Base-by-base conservation (phyloP, 2,888 invertebrate species). In the Sclerodermus sp. region DNA sequence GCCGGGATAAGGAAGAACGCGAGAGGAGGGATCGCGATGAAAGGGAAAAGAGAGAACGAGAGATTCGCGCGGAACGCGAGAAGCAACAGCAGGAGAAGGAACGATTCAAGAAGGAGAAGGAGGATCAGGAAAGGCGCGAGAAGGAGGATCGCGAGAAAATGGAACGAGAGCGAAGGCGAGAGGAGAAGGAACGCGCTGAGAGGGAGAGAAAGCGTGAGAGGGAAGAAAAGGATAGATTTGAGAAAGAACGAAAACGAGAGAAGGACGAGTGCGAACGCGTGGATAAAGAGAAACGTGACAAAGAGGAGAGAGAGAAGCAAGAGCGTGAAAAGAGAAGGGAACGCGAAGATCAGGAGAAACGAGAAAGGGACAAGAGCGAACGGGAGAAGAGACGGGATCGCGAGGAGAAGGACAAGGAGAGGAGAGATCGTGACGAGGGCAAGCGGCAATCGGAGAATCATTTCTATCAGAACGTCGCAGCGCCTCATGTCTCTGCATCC, bases 61-160 rank as follows among this genome's bases (percentile, higher is more conserved):
- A 71, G 48, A 48, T 58, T 41, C 54, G 62, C 17, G 41, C 60
- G 48, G 65, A 78, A 55, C 68, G 73, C 49, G 73, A 78, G 56
- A 64, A 73, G 18, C 66, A 65, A 34, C 72, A 74, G 51, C 66
- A 65, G 36, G 73, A 74, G 51, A 72, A 69, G 47, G 68, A 67
- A 51, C 60, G 72, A n/a, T 51, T 67, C 29, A 68, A 68, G 66
- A 81, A 82, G 64, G 71, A 76, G 53, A 67, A 72, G 9, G 75
- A 78, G 30, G 75, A 73, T 37, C 70, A 65, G 46, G 75, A 76
- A 46, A 64, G 66, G 40, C 64, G 70, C 2, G 74, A 68, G 42
- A 70, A 59, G 49, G 83, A 83, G 62, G 80, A 82, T 59, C 77
- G 81, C 23, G 79, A 82, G 56, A 77, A 77, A 53, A 36, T 63